These are phyloP conservation scores for Augochlora pura DNA, from an alignment of 1,140 invertebrate species.

Conservation along the genomic window DNA sequence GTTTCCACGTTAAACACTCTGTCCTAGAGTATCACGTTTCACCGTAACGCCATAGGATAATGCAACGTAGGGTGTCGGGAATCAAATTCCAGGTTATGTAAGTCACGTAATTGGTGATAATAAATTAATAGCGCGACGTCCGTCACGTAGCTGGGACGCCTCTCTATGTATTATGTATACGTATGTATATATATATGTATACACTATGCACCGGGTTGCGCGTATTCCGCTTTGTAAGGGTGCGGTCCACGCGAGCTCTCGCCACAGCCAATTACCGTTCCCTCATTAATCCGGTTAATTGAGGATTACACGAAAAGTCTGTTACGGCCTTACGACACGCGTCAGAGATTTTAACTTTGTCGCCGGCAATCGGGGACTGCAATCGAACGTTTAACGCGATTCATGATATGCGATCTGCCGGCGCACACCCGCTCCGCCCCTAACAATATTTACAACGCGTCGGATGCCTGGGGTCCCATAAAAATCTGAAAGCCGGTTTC, in stretches of 20 bases:
- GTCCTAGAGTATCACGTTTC: not conserved
- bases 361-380: not conserved
- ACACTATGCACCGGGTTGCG: not conserved
- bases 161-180: too few species aligned
- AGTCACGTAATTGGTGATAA: slow-evolving; percentile 55
- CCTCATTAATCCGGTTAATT: slow-evolving; percentile 74
- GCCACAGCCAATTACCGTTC: slow-evolving; percentile 72
- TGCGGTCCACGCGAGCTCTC: slow-evolving; percentile 41
- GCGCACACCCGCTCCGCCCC: not conserved
- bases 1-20: not conserved
- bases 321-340: slow-evolving; percentile 69
- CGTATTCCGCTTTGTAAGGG: slow-evolving; percentile 49
- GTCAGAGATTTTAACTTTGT: slow-evolving; percentile 48
- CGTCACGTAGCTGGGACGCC: slow-evolving; percentile 13
- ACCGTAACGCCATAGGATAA: not conserved
- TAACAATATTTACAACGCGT: not conserved
- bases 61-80: slow-evolving; percentile 1
- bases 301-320: slow-evolving; percentile 74
- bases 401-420: not conserved
- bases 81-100: slow-evolving; percentile 9
- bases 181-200: not conserved
- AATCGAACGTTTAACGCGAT: not conserved
- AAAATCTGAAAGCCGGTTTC: too few species aligned
- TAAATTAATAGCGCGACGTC: slow-evolving; percentile 57
- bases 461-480: not conserved